Percentiles rank a stretch among this genome's conserved stretches.
phyloP scores from a whole-genome alignment of 2,113 vertebrate species.

The Romanogobio albipinnatus region DNA sequence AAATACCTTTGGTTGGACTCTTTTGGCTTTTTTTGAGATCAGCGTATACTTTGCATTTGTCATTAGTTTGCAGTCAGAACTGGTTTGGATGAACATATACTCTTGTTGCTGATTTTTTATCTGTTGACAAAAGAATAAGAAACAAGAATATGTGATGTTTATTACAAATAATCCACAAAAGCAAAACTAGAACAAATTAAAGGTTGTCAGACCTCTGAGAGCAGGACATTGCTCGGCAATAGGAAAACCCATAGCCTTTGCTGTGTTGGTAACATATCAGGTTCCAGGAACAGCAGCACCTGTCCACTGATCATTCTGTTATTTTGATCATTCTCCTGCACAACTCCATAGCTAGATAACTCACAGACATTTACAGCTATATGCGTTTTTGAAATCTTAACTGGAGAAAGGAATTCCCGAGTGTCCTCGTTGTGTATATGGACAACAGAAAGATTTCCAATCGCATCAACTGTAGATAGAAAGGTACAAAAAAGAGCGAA shows the following conservation, averaged over 20 bases:
- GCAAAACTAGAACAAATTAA: background rate
- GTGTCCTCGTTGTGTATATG: background rate
- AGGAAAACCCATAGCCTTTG: conserved; percentile 54
- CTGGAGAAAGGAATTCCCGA: conserved; percentile 30
- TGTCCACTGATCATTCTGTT: conserved; percentile 14
- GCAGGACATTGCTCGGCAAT: conserved; percentile 32
- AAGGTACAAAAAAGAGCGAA: background rate
- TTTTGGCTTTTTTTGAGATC: background rate
- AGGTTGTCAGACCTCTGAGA: conserved; percentile 20
- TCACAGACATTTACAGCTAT: conserved; percentile 18
- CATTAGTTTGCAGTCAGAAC: conserved; percentile 43
- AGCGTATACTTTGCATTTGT: conserved; percentile 42
- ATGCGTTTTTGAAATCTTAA: conserved; percentile 32
- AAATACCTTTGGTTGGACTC: conserved; percentile 49
- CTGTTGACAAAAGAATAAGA: background rate
- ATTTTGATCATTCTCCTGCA: background rate
- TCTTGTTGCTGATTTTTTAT: conserved; percentile 39
- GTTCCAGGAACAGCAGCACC: conserved; percentile 50
- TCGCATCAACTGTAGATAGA: conserved; percentile 31
- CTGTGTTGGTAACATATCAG: background rate
- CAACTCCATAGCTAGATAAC: conserved; percentile 27
- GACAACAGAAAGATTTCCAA: conserved; percentile 41
- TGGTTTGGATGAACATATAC: conserved; percentile 42
- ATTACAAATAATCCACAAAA: background rate
- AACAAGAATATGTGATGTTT: background rate